Evolutionary conservation across 30 jellyfish, hydroid and myxozoan species (phyloP), one percentile per base, ranked within the genome.

Genomic region (Mastigias papua): DNA sequence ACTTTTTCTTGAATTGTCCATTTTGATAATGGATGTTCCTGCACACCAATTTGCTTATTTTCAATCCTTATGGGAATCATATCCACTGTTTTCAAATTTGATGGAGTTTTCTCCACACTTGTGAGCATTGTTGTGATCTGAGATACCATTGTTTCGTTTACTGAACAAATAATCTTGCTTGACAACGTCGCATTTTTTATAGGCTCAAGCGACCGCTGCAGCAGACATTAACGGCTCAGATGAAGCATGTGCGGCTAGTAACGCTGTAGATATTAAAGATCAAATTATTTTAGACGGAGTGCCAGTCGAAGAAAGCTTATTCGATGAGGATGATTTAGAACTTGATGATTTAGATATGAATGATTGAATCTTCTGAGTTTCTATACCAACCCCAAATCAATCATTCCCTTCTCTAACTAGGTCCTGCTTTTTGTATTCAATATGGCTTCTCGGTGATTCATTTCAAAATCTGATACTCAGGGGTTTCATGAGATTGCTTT

Each of bases 271-370:
- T 46, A 95, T 79, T 30, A 80, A n/a, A 35, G 78, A 74, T 5
- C 83, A 73, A 22, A 69, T 84, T 27, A 69, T 73, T 68, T 64
- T 91, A 32, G 98, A 95, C 87, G 99, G 98, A 1, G 96, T 95
- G 34, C 98, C 98, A 11, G 99, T 95, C 54, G 99, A 95, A 67
- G 99, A 95, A 63, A 89, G 98, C 62, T 77, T 95, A 16, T 95
- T 95, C 79, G 97, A 88, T 54, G 97, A 90, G 61, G 93, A 80
- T 57, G 98, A 88, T 49, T 78, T 86, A 62, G 98, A 92, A 34
- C 87, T 87, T 1, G 98, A 93, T 71, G 99, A 95, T 34, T 75
- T 88, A 62, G 97, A 93, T 42, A 89, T 93, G 33, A 89, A 83
- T 62, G 96, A 93, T 49, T 87, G 48, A 76, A 51, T 42, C 15